A percentile compares a stretch with the other conserved stretches of the same genome.
These are phyloP conservation scores for Urechis unicinctus DNA, from an alignment of 2,888 invertebrate genomes.

Conservation along the genomic window DNA sequence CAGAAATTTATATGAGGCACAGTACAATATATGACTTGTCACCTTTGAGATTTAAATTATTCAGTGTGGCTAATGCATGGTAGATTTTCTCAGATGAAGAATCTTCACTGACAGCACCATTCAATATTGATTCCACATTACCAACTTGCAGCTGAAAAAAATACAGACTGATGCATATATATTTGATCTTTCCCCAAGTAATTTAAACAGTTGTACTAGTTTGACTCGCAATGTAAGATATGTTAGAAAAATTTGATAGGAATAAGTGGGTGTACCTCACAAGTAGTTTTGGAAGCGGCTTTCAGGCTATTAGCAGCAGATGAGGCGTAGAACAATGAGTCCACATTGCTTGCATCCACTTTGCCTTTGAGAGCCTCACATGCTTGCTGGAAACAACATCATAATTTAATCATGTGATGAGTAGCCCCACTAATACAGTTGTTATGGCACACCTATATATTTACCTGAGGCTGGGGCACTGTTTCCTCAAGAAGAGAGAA, in stretches of 20 bases:
- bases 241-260: no score
- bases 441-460: no score
- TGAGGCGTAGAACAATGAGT: constrained; percentile 61
- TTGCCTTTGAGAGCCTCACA: constrained; percentile 53
- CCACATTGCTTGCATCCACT: constrained; percentile 48
- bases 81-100: constrained; percentile 61
- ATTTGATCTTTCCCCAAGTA: no score
- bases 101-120: constrained; percentile 62
- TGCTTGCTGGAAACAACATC: constrained; percentile 28
- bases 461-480: constrained; percentile 9
- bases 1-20: constrained; percentile 5
- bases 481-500: constrained; percentile 58
- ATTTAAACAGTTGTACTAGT: no score
- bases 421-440: no score
- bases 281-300: background rate
- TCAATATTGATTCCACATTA: constrained; percentile 51
- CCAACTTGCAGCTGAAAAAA: constrained; percentile 31
- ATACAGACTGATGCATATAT: no score
- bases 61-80: constrained; percentile 66
- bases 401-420: background rate
- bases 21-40: constrained; percentile 8
- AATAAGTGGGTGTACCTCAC: no score
- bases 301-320: constrained; percentile 54
- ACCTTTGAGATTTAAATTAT: constrained; percentile 61
- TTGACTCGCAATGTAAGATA: no score